Conservation (phyloP, 2,797 vertebrate genomes). For the Phataginus tetradactyla region DNA sequence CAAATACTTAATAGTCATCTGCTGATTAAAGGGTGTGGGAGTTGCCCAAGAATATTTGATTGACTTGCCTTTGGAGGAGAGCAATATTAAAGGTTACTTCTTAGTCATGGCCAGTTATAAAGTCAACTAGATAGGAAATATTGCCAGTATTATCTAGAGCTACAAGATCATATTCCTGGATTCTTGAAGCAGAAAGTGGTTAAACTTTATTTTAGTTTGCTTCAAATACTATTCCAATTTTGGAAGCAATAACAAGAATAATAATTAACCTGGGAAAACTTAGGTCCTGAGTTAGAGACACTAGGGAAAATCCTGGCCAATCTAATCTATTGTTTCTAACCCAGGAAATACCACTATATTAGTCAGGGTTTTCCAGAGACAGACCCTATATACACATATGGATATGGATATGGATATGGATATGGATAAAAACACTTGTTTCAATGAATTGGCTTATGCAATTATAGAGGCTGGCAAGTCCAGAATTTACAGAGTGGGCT, state of each 20-base stretch:
- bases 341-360: background rate
- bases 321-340: background rate
- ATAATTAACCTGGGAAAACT: background rate
- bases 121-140: constrained; percentile 18
- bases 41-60: background rate
- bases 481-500: background rate
- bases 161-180: background rate
- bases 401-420: too few relatives aligned
- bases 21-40: background rate
- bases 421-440: background rate
- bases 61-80: background rate
- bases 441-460: background rate
- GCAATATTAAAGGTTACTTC: constrained; percentile 16
- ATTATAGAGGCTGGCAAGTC: background rate
- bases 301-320: background rate
- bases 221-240: background rate
- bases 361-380: background rate
- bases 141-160: background rate
- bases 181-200: constrained; percentile 25
- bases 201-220: background rate
- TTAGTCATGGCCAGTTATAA: constrained; percentile 30
- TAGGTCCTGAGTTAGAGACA: background rate
- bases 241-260: background rate
- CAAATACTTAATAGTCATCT: background rate
- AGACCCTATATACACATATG: background rate